phyloP scores from a whole-genome alignment of 2,888 invertebrate genomes.

The Yponomeuta malinellus region DNA sequence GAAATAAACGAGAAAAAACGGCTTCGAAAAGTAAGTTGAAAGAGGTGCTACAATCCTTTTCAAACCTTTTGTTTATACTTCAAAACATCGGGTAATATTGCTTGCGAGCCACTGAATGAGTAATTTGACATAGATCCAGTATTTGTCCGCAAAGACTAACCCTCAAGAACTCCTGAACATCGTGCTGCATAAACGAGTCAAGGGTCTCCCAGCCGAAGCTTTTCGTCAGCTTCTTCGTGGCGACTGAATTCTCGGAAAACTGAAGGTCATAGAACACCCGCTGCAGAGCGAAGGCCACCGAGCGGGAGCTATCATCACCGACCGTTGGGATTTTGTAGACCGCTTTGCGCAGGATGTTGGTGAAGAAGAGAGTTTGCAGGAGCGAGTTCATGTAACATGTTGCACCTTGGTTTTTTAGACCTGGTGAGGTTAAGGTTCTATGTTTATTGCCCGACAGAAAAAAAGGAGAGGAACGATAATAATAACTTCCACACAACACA shows the following conservation, averaged over 20 bases:
- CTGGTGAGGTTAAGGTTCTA: constrained; percentile 47
- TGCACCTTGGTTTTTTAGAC: constrained; percentile 99
- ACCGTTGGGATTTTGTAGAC: constrained; percentile 99
- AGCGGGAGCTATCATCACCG: constrained; percentile 91
- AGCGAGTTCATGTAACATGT: constrained; percentile 99
- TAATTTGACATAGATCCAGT: no score
- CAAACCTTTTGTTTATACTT: no score
- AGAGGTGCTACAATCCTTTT: no score
- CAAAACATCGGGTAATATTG: no score
- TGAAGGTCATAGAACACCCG: constrained; percentile 98
- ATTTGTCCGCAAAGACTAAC: constrained; percentile 42
- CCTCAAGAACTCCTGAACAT: constrained; percentile 91
- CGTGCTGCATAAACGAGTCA: constrained; percentile 99
- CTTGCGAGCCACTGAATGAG: no score
- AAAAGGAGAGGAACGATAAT: no score
- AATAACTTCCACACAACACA: no score
- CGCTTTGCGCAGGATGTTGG: constrained; percentile 91
- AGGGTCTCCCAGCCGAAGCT: constrained; percentile 99
- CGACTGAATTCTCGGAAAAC: constrained; percentile 97
- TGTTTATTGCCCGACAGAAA: no score
- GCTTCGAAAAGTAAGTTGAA: no score
- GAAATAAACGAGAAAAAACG: no score
- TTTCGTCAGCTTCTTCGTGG: constrained; percentile 98
- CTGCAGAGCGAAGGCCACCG: constrained; percentile 95
- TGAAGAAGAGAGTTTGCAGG: constrained; percentile 97